Conservation (phyloP, 2,888 invertebrate genomes). For the Subacronicta megacephala region DNA sequence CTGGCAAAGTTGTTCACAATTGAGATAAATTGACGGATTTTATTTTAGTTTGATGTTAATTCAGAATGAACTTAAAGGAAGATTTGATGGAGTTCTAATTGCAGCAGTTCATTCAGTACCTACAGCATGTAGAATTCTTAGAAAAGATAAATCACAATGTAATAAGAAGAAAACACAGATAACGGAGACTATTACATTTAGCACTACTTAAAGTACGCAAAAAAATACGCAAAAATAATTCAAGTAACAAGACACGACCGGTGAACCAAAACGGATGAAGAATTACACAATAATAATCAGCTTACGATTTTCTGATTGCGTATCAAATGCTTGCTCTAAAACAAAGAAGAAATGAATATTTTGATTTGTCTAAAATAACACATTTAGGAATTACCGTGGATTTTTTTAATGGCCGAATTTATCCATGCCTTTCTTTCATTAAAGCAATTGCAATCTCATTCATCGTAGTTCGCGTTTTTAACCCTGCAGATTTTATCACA, state of each 20-base stretch:
- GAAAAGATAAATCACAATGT: background rate
- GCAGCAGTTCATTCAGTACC: no score
- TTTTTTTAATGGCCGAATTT: no score
- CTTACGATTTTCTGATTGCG: background rate
- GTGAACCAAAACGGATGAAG: background rate
- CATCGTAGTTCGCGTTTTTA: no score
- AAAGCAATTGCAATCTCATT: no score
- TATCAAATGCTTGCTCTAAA: no score
- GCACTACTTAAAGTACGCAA: background rate
- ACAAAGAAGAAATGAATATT: no score
- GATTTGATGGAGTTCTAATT: background rate
- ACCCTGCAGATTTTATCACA: no score
- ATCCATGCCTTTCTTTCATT: no score
- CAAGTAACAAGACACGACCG: background rate
- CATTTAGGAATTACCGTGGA: no score
- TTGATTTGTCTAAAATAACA: no score
- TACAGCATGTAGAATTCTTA: background rate
- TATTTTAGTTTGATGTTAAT: no score
- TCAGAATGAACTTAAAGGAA: background rate
- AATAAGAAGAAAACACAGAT: background rate
- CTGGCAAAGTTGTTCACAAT: background rate
- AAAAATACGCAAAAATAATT: conserved; percentile 12
- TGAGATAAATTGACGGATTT: no score
- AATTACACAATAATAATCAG: background rate
- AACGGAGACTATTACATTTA: background rate